A percentile compares a stretch with the other conserved stretches of the same genome.
These are phyloP conservation scores for Seira sanloemensis DNA, from an alignment of 2,888 invertebrate species.

Conservation along the genomic window DNA sequence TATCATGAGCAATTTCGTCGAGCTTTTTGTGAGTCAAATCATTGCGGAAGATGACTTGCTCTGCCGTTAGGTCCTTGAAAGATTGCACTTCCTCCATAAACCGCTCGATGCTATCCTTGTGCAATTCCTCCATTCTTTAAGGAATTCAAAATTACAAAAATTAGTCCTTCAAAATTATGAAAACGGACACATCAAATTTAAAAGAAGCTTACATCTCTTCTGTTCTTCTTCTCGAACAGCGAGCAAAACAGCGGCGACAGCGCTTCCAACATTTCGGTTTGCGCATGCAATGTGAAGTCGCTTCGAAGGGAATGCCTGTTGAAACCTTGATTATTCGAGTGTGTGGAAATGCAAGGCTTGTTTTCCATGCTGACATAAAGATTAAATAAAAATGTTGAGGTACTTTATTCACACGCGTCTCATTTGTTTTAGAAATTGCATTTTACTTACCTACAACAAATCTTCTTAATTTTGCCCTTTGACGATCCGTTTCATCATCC, in stretches of 20 bases:
- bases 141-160: neutral
- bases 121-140: neutral
- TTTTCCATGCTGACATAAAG: constrained; percentile 28
- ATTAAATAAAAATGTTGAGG: too few species aligned
- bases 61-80: neutral
- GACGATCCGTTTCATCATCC: neutral
- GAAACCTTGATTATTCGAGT: neutral
- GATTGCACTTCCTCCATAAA: neutral
- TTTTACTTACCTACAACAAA: constrained; percentile 17
- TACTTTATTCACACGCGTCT: too few species aligned
- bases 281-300: constrained; percentile 5
- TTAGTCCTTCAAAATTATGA: too few species aligned
- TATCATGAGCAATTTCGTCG: constrained; percentile 5
- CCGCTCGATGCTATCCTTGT: constrained; percentile 19
- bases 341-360: constrained; percentile 12
- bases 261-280: neutral
- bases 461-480: neutral
- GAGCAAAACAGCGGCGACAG: neutral
- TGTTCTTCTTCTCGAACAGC: neutral
- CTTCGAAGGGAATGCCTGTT: constrained; percentile 21
- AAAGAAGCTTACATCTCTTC: neutral
- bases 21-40: constrained; percentile 3
- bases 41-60: neutral
- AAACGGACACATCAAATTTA: neutral
- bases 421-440: neutral